Base-by-base conservation (phyloP, 2,797 vertebrate genomes). In the Chiropotes sagulatus region DNA sequence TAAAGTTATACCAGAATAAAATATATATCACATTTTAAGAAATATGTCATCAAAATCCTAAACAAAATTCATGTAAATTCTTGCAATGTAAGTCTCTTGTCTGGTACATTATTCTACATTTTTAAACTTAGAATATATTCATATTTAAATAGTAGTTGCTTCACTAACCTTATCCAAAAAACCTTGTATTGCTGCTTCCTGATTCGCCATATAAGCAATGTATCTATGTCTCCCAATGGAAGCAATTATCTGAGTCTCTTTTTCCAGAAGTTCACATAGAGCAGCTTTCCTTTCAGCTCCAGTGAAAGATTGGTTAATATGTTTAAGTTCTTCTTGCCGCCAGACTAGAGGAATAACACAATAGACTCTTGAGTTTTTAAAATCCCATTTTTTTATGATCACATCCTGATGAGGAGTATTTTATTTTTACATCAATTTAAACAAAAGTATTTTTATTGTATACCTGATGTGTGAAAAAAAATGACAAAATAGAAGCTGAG, bases 221-320 rank as follows among this genome's bases (percentile, higher is more conserved):
- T 98, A 82, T 93, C 97, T 99, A 67, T 99, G 99, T 61, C 98
- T 98, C 76, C 98, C 99, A 61, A 99, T 99, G 72, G 98, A 99
- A 94, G 98, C 98, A 96, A 99, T 99, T 93, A 99, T 96, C 93
- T 99, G 96, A 2, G 98, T 98, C 98, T 99, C 99, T 98, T 99
- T 98, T 57, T 99, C 99, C 97, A 99, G 97, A 86, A 99, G 99
- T 26, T 95, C 97, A 94, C 99, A 99, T 58, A 99, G 98, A 4
- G 99, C 99, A 1, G 99, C 99, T 97, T 99, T 99, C 98, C 99
- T 99, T 98, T 99, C 99, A 0, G 99, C 99, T 92, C 99, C 99
- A 73, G 81, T 97, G 67, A 99, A 97, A 75, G 94, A 97, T 0
- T 94, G 97, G 97, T 99, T 98, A 97, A 99, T 99, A 39, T 1